Conservation (phyloP, 1,140 invertebrate genomes). For the Anastatus disparis region DNA sequence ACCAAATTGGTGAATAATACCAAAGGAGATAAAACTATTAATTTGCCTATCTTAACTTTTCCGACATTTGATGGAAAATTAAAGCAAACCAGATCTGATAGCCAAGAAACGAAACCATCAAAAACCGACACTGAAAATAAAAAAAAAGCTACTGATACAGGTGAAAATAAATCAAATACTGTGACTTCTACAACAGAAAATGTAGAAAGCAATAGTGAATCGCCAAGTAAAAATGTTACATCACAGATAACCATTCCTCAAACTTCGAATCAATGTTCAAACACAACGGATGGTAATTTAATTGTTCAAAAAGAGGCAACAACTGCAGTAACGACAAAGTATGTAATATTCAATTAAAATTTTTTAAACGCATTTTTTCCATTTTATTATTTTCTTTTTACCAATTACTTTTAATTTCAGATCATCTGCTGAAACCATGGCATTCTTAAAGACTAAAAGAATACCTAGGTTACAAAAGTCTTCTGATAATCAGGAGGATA, state of each 20-base stretch:
- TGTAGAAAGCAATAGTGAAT: slow-evolving; percentile 28
- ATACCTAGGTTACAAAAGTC: slow-evolving; percentile 60
- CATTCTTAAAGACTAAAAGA: slow-evolving; percentile 60
- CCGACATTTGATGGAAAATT: slow-evolving; percentile 62
- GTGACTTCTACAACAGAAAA: slow-evolving; percentile 38
- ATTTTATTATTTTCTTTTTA: not conserved
- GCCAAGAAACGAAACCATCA: slow-evolving; percentile 42
- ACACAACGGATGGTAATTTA: slow-evolving; percentile 23
- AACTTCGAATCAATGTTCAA: slow-evolving; percentile 12
- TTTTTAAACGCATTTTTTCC: slow-evolving; percentile 15
- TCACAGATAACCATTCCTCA: slow-evolving; percentile 12
- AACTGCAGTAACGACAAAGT: slow-evolving; percentile 3
- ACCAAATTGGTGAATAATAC: slow-evolving; percentile 74
- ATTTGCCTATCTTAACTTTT: slow-evolving; percentile 63
- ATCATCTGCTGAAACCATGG: slow-evolving; percentile 54
- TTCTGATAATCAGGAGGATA: slow-evolving; percentile 53
- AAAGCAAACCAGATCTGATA: slow-evolving; percentile 55
- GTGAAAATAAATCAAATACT: slow-evolving; percentile 39
- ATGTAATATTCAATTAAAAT: slow-evolving; percentile 2
- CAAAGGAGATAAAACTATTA: slow-evolving; percentile 59
- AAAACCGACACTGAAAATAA: slow-evolving; percentile 54
- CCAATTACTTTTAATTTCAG: slow-evolving; percentile 42
- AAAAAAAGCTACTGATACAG: slow-evolving; percentile 47
- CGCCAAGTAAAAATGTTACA: not conserved
- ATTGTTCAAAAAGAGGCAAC: slow-evolving; percentile 24